Conservation (phyloP, 2,888 invertebrate genomes). For the Thera britannica region DNA sequence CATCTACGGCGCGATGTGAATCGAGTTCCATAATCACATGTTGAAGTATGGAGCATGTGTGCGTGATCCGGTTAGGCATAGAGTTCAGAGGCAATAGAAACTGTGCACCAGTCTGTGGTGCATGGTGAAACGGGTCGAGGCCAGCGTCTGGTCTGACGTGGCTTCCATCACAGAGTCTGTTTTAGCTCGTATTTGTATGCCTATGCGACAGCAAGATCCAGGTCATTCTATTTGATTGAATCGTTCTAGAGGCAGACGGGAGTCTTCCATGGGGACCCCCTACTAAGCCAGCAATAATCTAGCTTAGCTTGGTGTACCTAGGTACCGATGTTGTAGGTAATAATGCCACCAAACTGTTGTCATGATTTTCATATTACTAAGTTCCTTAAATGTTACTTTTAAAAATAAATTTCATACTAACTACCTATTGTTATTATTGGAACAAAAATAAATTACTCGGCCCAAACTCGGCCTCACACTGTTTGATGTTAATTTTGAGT, state of each 20-base stretch:
- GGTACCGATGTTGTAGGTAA: not conserved
- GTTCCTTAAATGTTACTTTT: not conserved
- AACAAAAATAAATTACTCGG: not conserved
- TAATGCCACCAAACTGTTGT: not conserved
- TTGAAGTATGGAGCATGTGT: slow-evolving; percentile 37
- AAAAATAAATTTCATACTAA: too few species aligned
- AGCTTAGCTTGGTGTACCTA: not conserved
- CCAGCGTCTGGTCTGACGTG: slow-evolving; percentile 39
- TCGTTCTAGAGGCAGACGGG: not conserved
- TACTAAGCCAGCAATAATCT: too few species aligned
- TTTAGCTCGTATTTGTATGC: slow-evolving; percentile 8
- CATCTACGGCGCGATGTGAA: slow-evolving; percentile 44
- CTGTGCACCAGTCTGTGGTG: slow-evolving; percentile 24
- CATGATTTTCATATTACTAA: not conserved
- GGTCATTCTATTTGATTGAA: not conserved
- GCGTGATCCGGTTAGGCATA: slow-evolving; percentile 60
- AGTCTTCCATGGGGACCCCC: not conserved
- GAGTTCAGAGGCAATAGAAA: slow-evolving; percentile 25
- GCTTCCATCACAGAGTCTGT: slow-evolving; percentile 23
- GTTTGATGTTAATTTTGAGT: not conserved
- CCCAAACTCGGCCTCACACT: not conserved
- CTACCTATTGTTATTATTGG: too few species aligned
- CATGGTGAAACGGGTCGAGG: slow-evolving; percentile 57
- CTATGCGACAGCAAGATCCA: not conserved
- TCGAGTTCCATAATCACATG: slow-evolving; percentile 49